Percentiles rank a stretch among this genome's conserved stretches.
Conservation (phyloP, 2,888 invertebrate genomes). For the Clepsis dumicolana region DNA sequence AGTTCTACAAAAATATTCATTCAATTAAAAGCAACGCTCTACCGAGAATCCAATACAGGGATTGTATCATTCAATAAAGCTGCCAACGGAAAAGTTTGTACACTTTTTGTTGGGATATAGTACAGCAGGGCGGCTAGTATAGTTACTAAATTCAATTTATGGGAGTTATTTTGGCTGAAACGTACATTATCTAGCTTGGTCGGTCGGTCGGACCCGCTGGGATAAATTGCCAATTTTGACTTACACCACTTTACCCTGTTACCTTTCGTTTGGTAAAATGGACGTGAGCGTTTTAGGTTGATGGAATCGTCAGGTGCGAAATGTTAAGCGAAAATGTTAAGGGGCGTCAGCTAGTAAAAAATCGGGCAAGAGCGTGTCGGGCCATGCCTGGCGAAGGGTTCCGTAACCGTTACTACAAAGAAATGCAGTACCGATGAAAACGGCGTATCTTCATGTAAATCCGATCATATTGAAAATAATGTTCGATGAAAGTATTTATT, state of each 20-base stretch:
- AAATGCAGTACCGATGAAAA: too few species aligned
- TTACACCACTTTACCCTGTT: conserved; percentile 60
- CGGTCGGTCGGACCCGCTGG: conserved; percentile 51
- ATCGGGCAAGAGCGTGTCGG: too few species aligned
- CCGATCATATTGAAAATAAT: too few species aligned
- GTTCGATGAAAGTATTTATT: too few species aligned
- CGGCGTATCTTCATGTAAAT: too few species aligned
- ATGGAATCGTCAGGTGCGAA: conserved; percentile 14
- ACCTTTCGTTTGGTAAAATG: conserved; percentile 29
- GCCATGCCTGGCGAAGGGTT: too few species aligned
- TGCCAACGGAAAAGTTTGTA: conserved; percentile 43
- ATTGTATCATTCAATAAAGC: conserved; percentile 30
- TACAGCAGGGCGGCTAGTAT: conserved; percentile 53
- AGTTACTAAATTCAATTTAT: conserved; percentile 74
- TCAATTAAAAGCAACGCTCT: conserved; percentile 8
- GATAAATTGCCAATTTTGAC: conserved; percentile 80
- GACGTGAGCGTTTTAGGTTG: conserved; percentile 19
- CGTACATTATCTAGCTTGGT: conserved; percentile 67
- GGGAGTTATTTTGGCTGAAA: conserved; percentile 67
- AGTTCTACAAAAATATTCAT: conserved; percentile 10
- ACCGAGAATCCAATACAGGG: conserved; percentile 25
- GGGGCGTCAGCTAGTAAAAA: too few species aligned
- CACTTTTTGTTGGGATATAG: conserved; percentile 49
- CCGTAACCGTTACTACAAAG: too few species aligned
- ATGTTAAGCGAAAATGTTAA: neutral